Evolutionary conservation across 2,113 vertebrate species (phyloP).

Genomic region (Pelusios castaneus): DNA sequence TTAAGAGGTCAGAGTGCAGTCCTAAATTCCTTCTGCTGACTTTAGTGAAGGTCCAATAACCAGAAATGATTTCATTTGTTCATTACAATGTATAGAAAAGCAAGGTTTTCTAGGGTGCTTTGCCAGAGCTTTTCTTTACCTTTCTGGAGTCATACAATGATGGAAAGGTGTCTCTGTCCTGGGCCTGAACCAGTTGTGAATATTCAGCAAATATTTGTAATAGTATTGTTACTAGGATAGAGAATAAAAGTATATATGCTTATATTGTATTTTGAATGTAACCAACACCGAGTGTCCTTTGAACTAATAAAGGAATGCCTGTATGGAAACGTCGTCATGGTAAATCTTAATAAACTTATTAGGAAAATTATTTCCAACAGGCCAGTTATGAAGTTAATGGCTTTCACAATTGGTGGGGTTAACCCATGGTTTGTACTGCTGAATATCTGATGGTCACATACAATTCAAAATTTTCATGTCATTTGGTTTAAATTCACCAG

Average conservation of each 20-base stretch:
- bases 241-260: neutral
- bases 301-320: neutral
- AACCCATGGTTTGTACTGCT: neutral
- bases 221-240: neutral
- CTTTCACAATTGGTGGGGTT: neutral
- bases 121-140: no score
- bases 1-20: no score
- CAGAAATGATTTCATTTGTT: no score
- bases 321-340: neutral
- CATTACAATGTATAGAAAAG: no score
- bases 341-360: neutral
- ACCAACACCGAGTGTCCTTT: neutral
- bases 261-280: neutral
- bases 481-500: neutral
- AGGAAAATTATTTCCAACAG: neutral
- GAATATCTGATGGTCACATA: neutral
- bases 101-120: no score
- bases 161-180: no score
- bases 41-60: no score
- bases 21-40: no score
- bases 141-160: no score
- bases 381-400: neutral
- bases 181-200: no score
- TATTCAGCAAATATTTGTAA: neutral
- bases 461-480: neutral